Evolutionary conservation across 2,113 vertebrate species (phyloP).

Genomic region (Marmota monax): DNA sequence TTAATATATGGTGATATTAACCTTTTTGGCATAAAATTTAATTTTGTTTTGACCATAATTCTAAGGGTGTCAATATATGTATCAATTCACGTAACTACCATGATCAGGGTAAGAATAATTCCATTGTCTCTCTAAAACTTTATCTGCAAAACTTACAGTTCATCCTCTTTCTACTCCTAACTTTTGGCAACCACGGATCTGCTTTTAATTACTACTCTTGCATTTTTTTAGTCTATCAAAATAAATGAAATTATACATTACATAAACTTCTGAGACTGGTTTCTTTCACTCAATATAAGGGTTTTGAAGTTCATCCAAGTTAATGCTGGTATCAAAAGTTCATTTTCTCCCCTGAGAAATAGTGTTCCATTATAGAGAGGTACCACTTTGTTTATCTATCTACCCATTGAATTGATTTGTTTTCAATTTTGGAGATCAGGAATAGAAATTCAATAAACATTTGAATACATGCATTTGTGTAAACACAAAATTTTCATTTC

Average conservation of each 20-base stretch:
- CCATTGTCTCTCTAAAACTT: not conserved
- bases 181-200: not conserved
- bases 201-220: not conserved
- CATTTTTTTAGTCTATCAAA: not conserved
- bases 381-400: not conserved
- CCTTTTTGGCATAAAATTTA: not conserved
- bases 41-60: not conserved
- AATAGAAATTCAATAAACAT: not conserved
- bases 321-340: not conserved
- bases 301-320: not conserved
- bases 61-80: not conserved
- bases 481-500: not conserved
- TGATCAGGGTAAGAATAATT: not conserved
- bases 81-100: not conserved
- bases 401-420: not conserved
- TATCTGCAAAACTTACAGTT: not conserved
- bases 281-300: conserved; percentile 28
- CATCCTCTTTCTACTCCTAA: not conserved
- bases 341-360: not conserved
- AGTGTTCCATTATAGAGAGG: not conserved
- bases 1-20: not conserved
- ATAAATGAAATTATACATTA: not conserved
- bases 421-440: not conserved
- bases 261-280: not conserved
- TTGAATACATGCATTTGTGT: not conserved